Evolutionary conservation across 2,888 invertebrate species (phyloP).

Genomic region (Caenorhabditis angaria): DNA sequence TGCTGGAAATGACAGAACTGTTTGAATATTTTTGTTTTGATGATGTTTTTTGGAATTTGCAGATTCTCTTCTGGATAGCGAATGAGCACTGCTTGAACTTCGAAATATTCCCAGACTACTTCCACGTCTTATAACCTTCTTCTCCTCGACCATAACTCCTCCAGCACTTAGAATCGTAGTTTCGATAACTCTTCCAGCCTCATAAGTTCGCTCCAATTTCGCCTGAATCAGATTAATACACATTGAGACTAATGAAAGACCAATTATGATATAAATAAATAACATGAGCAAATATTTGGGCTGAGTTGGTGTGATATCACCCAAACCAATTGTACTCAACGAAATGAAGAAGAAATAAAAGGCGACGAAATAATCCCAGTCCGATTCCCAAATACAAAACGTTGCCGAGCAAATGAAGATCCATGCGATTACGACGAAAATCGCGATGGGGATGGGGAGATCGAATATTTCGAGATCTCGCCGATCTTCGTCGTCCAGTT

Average conservation of each 20-base stretch:
- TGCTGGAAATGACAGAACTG: conserved; percentile 67
- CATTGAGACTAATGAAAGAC: conserved; percentile 93
- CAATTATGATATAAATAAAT: conserved; percentile 92
- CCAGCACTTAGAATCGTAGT: not conserved
- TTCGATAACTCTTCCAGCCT: conserved; percentile 49
- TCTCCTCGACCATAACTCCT: not conserved
- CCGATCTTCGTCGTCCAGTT: conserved; percentile 63
- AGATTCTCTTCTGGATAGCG: conserved; percentile 44
- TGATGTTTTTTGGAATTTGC: too few relatives aligned
- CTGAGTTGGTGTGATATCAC: conserved; percentile 77
- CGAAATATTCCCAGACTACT: conserved; percentile 52
- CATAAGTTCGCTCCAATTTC: conserved; percentile 65
- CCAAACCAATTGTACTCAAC: conserved; percentile 75
- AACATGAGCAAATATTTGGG: conserved; percentile 89
- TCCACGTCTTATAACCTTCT: conserved; percentile 25
- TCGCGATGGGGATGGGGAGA: conserved; percentile 88
- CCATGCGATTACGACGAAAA: conserved; percentile 84
- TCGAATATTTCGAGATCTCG: conserved; percentile 84
- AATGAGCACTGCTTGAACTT: conserved; percentile 45
- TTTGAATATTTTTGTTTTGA: conserved; percentile 61
- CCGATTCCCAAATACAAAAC: conserved; percentile 76
- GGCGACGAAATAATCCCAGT: conserved; percentile 88
- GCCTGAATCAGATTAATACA: conserved; percentile 89
- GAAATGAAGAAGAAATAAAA: conserved; percentile 97
- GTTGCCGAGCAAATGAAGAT: conserved; percentile 86